Base-by-base conservation (phyloP, 2,797 vertebrate species). In the Chaetophractus vellerosus region DNA sequence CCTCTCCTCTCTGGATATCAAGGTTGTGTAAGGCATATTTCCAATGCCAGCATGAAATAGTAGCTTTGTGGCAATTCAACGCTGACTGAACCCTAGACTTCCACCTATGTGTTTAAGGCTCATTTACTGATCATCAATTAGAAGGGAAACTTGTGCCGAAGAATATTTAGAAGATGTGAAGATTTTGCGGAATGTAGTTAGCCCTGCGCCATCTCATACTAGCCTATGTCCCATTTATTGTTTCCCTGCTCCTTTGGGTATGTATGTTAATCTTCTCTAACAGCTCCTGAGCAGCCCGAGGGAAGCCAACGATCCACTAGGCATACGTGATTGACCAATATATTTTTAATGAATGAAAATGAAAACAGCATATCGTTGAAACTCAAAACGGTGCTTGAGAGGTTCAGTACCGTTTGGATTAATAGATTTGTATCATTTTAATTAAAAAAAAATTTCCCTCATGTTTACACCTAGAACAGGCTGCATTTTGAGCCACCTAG, bases 281-380 rank as follows among this genome's bases (percentile, higher is more conserved):
- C 81, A 64, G 88, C 28, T 92, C 68, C 69, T 24, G 12, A 91
- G 36, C 71, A 72, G 64, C 48, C 26, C 2, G 33, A 89, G 63
- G 78, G 36, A 90, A 82, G 19, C 18, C 81, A 86, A 38, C 9
- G 4, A 64, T 31, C 24, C 66, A 63, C 48, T 3, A 69, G 59
- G 38, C 36, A 52, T 63, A 23, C 59, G 41, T 38, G 28, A 36
- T 31, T 88, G 74, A 69, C 24, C 76, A 16, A 9, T 86, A n/a
- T n/a, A 48, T 79, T 92, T 87, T 59, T 55, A 72, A 24, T 82
- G 10, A 76, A 61, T 81, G 48, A 52, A 57, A 76, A 59, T 48
- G 38, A 38, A 38, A 38, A 6, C 38, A 38, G 38, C 38, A 48
- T 96, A 83, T 38, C 63, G 92, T 80, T 61, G 63, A 90, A 88